phyloP scores from a whole-genome alignment of 2,797 vertebrate genomes.

The Epinephelus malabaricus region DNA sequence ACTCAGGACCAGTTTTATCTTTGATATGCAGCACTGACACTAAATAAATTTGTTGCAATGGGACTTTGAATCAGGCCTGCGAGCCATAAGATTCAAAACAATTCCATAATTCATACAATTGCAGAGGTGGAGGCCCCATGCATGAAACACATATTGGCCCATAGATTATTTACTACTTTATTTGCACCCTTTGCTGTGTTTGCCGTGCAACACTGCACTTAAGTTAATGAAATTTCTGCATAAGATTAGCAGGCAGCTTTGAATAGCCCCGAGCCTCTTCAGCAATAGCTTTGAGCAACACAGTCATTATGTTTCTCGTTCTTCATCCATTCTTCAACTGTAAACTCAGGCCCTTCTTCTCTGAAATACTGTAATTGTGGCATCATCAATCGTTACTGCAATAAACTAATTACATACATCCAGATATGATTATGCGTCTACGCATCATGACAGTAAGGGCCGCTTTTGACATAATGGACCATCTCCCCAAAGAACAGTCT shows the following conservation, averaged over 20 bases:
- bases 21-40: constrained; percentile 18
- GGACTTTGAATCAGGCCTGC: constrained; percentile 24
- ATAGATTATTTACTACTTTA: constrained; percentile 63
- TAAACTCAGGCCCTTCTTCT: constrained; percentile 27
- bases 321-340: constrained; percentile 39
- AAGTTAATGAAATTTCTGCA: constrained; percentile 69
- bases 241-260: constrained; percentile 60
- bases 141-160: constrained; percentile 34
- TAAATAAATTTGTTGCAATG: constrained; percentile 31
- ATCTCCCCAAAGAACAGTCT: constrained; percentile 36
- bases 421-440: constrained; percentile 32
- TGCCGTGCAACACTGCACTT: constrained; percentile 62
- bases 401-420: constrained; percentile 56
- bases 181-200: constrained; percentile 59
- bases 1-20: constrained; percentile 10
- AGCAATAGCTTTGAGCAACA: constrained; percentile 30
- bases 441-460: constrained; percentile 35
- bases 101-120: constrained; percentile 53
- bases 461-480: constrained; percentile 47
- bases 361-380: constrained; percentile 48
- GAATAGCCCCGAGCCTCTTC: constrained; percentile 29
- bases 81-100: constrained; percentile 37
- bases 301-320: constrained; percentile 46
- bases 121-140: constrained; percentile 11
- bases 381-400: constrained; percentile 31